phyloP scores from a whole-genome alignment of 2,113 vertebrate species.

The Lycocorax pyrrhopterus region DNA sequence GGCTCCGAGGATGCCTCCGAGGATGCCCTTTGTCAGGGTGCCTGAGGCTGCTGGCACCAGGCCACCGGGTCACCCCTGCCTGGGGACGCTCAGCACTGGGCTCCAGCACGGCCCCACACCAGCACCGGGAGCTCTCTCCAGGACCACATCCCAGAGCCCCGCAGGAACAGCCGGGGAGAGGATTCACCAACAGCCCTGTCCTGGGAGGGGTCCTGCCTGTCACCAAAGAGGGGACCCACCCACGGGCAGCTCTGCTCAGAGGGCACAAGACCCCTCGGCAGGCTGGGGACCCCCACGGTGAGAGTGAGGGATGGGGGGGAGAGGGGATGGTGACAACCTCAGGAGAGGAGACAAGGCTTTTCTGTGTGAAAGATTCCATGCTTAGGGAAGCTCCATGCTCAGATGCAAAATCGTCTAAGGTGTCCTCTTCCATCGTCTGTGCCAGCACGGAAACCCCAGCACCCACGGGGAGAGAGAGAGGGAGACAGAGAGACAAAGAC shows the following conservation, averaged over 20 bases:
- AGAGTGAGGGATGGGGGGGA: neutral
- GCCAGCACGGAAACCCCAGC: constrained; percentile 74
- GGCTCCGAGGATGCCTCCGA: neutral
- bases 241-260: neutral
- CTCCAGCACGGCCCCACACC: neutral
- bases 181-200: neutral
- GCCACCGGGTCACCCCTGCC: neutral
- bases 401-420: constrained; percentile 74
- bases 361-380: constrained; percentile 94
- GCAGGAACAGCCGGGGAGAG: neutral
- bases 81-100: neutral
- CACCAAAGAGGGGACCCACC: neutral
- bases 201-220: neutral
- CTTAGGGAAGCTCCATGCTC: constrained; percentile 81
- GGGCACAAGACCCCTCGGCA: neutral
- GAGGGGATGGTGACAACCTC: constrained; percentile 82
- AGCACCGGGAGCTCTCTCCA: neutral
- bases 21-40: neutral
- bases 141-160: neutral
- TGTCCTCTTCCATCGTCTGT: constrained; percentile 76
- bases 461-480: constrained; percentile 8
- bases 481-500: neutral
- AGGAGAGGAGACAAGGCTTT: constrained; percentile 92
- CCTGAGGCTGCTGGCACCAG: neutral
- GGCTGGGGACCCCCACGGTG: neutral